Evolutionary conservation across 2,888 invertebrate genomes (phyloP), one percentile per base, ranked within the genome.

Genomic region (Teleogryllus oceanicus): DNA sequence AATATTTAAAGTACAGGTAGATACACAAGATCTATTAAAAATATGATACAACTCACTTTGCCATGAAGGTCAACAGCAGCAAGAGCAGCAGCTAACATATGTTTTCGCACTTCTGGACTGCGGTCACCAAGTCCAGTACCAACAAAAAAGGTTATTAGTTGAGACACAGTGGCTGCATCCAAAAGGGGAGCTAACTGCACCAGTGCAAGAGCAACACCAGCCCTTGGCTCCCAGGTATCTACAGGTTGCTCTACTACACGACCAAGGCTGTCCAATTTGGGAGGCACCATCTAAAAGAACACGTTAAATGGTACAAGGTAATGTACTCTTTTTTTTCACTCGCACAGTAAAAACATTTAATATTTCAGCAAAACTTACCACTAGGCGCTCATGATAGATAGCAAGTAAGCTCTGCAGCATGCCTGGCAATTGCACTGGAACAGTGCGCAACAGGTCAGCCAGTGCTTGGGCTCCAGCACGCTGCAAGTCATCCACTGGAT

Each of bases 41-140:
- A 37, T 62, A 62, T 16, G 4, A 62, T 62, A 77, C 37, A 8
- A 37, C n/a, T 79, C 83, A 93, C 94, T 89, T 96, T 97, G 50
- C 99, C 99, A 87, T 99, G 98, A 80, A 94, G 89, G 86, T 97
- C 95, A 3, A 99, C 96, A 81, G 96, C 92, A 78, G 94, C 94
- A 83, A 97, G 91, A n/a, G 98, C 98, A 18, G 98, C 97, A 83
- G 93, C 93, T 80, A 98, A 89, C 98, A 99, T 98, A 87, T 95
- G 93, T 49, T 93, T 94, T 80, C 97, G 91, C 13, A 90, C 90
- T 75, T 88, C 87, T n/a, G 87, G 92, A 86, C 93, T 91, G 37
- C 97, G 90, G 89, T 99, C 99, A 2, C 94, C 94, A 76, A 99
- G 90, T 0, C 95, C 96, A 79, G 92, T 92, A 10, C 93, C 92